These are phyloP conservation scores for Amazona vittata DNA, from an alignment of 2,113 vertebrate genomes.

Conservation along the genomic window DNA sequence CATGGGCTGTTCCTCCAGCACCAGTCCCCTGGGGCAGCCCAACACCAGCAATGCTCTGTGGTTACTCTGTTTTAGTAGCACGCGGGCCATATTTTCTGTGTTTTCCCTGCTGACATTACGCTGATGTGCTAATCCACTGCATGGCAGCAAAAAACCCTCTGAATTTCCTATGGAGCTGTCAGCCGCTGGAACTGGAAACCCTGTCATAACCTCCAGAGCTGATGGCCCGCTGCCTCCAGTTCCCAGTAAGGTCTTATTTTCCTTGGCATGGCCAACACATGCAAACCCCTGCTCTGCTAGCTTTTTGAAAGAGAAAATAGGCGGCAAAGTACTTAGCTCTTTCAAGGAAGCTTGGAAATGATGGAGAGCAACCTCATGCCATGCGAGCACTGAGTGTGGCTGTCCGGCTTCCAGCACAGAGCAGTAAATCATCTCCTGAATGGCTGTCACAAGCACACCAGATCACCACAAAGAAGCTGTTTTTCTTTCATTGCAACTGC, in stretches of 20 bases:
- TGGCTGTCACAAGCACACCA: neutral
- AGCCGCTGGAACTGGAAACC: conserved; percentile 15
- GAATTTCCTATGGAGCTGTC: neutral
- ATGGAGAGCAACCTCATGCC: neutral
- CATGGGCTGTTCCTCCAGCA: neutral
- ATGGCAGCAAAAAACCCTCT: neutral
- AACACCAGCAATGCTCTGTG: neutral
- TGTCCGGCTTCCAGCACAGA: neutral
- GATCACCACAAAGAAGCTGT: conserved; percentile 12
- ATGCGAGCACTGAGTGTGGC: neutral
- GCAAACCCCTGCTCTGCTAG: neutral
- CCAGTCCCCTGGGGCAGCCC: neutral
- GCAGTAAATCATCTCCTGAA: conserved; percentile 25
- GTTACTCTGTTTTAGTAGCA: neutral
- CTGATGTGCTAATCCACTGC: neutral
- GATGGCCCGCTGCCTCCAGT: neutral
- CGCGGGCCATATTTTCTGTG: neutral
- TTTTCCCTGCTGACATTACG: neutral
- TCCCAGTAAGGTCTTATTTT: conserved; percentile 12
- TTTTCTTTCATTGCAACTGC: neutral
- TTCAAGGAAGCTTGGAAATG: conserved; percentile 10
- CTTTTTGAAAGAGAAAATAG: conserved; percentile 8
- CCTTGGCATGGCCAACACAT: neutral
- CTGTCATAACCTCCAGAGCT: neutral
- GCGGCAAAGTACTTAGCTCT: neutral